Base-by-base conservation (phyloP, 2,888 invertebrate genomes). In the Lymantria dispar region DNA sequence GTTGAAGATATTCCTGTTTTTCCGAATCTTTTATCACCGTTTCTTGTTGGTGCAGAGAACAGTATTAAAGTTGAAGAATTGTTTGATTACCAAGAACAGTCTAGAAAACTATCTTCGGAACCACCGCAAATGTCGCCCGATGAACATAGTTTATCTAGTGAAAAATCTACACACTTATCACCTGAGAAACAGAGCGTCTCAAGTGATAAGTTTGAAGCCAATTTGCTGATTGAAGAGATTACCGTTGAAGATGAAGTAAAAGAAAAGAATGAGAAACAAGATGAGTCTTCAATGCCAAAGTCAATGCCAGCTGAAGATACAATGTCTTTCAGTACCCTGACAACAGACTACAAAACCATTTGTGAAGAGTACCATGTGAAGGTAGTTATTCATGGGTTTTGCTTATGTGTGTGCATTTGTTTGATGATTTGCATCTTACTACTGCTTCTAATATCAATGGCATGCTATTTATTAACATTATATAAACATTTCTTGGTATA, bases 271-370 rank as follows among this genome's bases (percentile, higher is more conserved):
- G 69, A 71, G 0, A 68, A 64, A 47, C 64, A 63, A 11, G 78
- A 79, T 51, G 83, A 81, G 38, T 66, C 64, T 10, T 73, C 76
- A 1, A 83, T 83, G 44, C 81, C 83, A 1, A 90, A 87, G 55
- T 89, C 88, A 1, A 75, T 86, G 50, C 76, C 78, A 11, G 76
- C 73, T 0, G 87, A 87, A 29, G 90, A 91, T 43, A 83, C 81
- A 10, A 74, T 79, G 56, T 89, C 91, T 56, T 91, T 94, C 51
- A 93, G 92, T 65, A 92, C 93, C 7, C 87, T 93, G 64, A 93
- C 95, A 9, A 94, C 95, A 29, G 95, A 95, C 61, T 95, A 95
- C 76, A 94, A 94, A 73, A 94, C 95, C 13, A 91, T 95, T 48
- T 93, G 95, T 71, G 95, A 95, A 64, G 94, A 95, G 55, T 94